Percentiles rank a stretch among this genome's conserved stretches.
phyloP scores from a whole-genome alignment of 2,797 vertebrate species.

The Thalassophryne amazonica region DNA sequence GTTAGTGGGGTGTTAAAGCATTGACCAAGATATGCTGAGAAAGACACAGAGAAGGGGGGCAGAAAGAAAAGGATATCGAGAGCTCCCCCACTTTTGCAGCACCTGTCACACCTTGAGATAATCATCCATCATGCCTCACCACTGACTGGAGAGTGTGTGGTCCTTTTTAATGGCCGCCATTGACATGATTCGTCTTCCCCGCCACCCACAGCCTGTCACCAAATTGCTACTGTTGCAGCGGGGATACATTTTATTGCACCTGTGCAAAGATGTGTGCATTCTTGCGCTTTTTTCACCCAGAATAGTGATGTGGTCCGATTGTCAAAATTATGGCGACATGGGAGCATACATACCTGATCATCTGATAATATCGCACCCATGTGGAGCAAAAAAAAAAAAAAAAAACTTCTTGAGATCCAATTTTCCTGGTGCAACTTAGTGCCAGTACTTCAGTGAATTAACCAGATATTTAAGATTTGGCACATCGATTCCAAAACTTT shows the following conservation, averaged over 20 bases:
- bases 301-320: constrained; percentile 37
- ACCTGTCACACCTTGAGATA: constrained; percentile 95
- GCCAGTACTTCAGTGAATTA: not conserved
- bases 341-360: constrained; percentile 19
- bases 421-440: not conserved
- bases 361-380: not conserved
- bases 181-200: constrained; percentile 93
- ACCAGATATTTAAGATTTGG: not conserved
- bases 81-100: constrained; percentile 78
- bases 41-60: constrained; percentile 45
- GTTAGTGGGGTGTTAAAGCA: constrained; percentile 84
- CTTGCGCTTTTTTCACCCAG: constrained; percentile 36
- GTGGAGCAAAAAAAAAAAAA: not conserved
- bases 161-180: constrained; percentile 93
- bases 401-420: constrained; percentile 7
- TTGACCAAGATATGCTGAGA: constrained; percentile 80
- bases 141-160: constrained; percentile 92
- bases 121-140: constrained; percentile 91
- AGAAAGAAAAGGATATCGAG: constrained; percentile 65
- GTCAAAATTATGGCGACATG: constrained; percentile 24
- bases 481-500: not conserved
- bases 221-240: constrained; percentile 79
- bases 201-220: constrained; percentile 89
- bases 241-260: constrained; percentile 71
- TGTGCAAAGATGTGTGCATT: constrained; percentile 61